Evolutionary conservation across 2,888 invertebrate genomes (phyloP), one percentile per base, ranked within the genome.

Genomic region (Lacanobia oleracea): DNA sequence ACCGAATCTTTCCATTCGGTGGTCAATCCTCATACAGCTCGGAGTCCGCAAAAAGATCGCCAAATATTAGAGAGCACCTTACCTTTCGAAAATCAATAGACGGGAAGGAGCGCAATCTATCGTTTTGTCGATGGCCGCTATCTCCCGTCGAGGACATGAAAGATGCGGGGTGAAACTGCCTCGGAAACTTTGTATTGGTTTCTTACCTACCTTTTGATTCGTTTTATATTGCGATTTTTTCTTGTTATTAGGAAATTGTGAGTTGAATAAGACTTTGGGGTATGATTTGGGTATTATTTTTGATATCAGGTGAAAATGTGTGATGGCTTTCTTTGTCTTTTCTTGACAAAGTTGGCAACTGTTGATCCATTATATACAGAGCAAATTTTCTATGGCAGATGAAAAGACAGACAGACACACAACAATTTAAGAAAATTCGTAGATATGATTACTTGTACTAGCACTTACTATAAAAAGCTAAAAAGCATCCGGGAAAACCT

Each of bases 81-180:
- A 74, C 79, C 73, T 81, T 76, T 75, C 66, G 63, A 86, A 87
- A 87, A 87, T 87, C 86, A 87, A 87, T 87, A 86, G 83, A 78
- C 75, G 76, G 75, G 60, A 85, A 81, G 75, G 73, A 78, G 75
- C 79, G 77, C 74, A 85, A 87, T 87, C 84, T 84, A 87, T 83
- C 83, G 84, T 78, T 86, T 85, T 79, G 87, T 85, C 84, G 84
- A 85, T 81, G 77, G 56, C 50, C 81, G 75, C 83, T 87, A 81
- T 87, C 87, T 83, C 53, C 72, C 53, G 65, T 75, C 70, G 83
- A 86, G 80, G 77, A 85, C 83, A 80, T 84, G 85, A 87, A 81
- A 81, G 82, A 85, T 85, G 77, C 64, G 79, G 71, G 69, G 71
- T 79, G 67, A 79, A 84, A 86, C 77, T 79, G 69, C 70, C 67